These are phyloP conservation scores for Megaceryle torquata DNA, from an alignment of 2,113 vertebrate species.

Conservation along the genomic window DNA sequence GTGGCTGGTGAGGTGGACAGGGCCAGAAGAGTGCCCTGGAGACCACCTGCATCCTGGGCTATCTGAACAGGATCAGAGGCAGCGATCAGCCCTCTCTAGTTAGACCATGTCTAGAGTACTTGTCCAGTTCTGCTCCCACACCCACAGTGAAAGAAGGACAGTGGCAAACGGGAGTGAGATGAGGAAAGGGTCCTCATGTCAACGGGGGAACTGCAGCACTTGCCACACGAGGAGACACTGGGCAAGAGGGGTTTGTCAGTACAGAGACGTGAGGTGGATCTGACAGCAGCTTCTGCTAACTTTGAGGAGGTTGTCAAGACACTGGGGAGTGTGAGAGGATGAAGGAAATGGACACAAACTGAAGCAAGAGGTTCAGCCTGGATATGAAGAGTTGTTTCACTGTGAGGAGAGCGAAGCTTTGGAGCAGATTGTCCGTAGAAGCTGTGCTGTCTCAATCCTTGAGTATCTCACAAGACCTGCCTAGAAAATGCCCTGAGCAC, in stretches of 20 bases:
- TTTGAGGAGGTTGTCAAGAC: background rate
- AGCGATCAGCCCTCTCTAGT: background rate
- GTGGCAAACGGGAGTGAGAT: accelerated
- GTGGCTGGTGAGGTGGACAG: background rate
- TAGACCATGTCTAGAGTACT: background rate
- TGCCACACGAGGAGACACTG: accelerated
- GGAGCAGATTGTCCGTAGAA: background rate
- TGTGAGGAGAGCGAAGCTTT: background rate
- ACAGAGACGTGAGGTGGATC: background rate
- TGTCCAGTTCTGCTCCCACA: accelerated
- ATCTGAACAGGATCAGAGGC: background rate
- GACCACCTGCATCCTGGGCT: background rate
- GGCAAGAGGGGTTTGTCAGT: background rate
- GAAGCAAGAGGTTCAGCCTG: background rate
- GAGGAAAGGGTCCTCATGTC: accelerated
- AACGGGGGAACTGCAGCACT: background rate
- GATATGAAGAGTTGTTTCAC: background rate
- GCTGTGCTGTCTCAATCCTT: background rate
- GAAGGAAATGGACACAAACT: background rate
- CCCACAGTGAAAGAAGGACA: accelerated
- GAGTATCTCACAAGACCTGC: background rate
- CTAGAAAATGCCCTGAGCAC: background rate
- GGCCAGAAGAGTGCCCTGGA: background rate
- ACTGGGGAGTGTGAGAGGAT: background rate
- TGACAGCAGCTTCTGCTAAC: background rate